These are phyloP conservation scores for Bubalus kerabau DNA, from an alignment of 2,113 vertebrate genomes.

Conservation along the genomic window DNA sequence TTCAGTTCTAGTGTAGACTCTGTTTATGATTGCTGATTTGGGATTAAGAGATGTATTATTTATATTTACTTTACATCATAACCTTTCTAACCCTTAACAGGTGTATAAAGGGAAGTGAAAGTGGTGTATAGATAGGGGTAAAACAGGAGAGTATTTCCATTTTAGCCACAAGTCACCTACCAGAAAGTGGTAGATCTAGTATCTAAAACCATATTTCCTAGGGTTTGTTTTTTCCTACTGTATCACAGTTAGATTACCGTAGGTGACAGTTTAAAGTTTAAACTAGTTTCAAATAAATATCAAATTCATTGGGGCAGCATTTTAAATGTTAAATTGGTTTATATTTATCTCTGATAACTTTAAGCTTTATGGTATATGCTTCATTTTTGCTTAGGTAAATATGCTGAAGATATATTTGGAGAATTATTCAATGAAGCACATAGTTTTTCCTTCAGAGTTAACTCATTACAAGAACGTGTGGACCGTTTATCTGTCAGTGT, in stretches of 20 bases:
- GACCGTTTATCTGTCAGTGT: conserved; percentile 98
- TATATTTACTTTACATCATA: background rate
- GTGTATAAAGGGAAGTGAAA: background rate
- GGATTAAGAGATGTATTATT: background rate
- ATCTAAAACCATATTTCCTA: background rate
- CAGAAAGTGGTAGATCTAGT: background rate
- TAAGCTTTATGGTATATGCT: conserved; percentile 1
- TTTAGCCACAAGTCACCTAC: background rate
- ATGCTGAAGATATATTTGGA: conserved; percentile 99
- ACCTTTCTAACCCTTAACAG: background rate
- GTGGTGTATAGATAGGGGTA: background rate
- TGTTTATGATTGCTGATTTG: background rate
- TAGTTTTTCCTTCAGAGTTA: conserved; percentile 97
- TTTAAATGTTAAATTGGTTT: background rate
- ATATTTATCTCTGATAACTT: background rate
- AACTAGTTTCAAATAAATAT: background rate
- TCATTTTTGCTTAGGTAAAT: conserved; percentile 89
- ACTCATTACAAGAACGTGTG: conserved; percentile 98
- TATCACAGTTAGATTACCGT: background rate
- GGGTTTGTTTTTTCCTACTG: background rate
- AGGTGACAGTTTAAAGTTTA: background rate
- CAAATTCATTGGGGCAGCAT: background rate
- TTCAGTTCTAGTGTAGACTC: background rate
- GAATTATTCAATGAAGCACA: conserved; percentile 99
- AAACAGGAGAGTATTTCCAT: background rate